phyloP scores from a whole-genome alignment of 2,888 invertebrate species.

The Diplazon laetatorius region DNA sequence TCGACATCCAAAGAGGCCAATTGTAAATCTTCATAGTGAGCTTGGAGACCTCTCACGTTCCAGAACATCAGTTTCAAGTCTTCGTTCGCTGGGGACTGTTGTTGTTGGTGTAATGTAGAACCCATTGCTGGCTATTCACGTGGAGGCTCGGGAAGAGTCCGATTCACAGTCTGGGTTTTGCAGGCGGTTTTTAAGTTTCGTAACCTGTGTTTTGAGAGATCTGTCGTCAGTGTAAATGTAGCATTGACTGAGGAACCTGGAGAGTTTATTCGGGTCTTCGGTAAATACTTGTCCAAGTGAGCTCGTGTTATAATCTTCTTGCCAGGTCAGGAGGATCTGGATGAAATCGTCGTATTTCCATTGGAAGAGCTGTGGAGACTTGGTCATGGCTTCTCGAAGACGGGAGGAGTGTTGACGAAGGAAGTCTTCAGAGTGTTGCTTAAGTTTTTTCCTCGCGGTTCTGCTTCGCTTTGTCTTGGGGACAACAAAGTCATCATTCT shows the following conservation, averaged over 20 bases:
- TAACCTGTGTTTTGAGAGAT: conserved; percentile 16
- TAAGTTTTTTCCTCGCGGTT: not conserved
- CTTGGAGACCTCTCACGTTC: conserved; percentile 14
- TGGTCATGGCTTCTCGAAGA: not conserved
- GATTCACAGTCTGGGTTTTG: not conserved
- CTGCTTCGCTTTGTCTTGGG: conserved; percentile 11
- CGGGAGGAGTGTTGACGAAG: not conserved
- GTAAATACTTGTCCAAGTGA: not conserved
- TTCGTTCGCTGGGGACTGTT: not conserved
- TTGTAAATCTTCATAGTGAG: conserved; percentile 3
- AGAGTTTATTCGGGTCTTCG: not conserved
- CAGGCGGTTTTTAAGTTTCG: conserved; percentile 16
- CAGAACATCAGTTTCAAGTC: conserved; percentile 25
- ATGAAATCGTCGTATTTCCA: conserved; percentile 5
- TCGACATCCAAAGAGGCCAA: conserved; percentile 6
- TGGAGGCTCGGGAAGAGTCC: conserved; percentile 17
- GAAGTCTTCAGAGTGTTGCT: conserved; percentile 3
- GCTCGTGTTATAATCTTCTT: not conserved
- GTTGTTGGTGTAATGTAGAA: conserved; percentile 3
- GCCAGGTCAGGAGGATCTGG: conserved; percentile 2
- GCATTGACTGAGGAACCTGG: conserved; percentile 15
- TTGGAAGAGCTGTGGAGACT: conserved; percentile 1
- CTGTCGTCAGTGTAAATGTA: conserved; percentile 24
- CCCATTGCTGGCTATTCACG: not conserved
- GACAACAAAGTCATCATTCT: not conserved